These are phyloP conservation scores for Stenchaetothrips biformis DNA, from an alignment of 2,888 invertebrate species.

Conservation along the genomic window DNA sequence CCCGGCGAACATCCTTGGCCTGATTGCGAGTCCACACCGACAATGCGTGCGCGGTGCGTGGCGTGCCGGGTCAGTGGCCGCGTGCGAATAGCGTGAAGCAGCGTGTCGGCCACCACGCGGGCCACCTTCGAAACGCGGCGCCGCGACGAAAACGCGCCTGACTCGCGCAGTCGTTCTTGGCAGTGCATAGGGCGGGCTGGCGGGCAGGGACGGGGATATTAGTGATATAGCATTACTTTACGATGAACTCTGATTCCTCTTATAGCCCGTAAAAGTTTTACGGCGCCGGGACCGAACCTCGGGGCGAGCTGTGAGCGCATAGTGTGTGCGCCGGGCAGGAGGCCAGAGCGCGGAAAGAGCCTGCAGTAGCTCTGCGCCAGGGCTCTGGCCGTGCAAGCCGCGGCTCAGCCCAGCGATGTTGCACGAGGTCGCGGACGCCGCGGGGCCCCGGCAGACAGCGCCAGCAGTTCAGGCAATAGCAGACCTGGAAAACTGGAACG, in stretches of 20 bases:
- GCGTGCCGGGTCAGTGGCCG: too few relatives aligned
- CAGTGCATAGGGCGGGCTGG: not conserved
- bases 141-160: not conserved
- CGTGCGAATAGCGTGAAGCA: too few relatives aligned
- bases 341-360: not conserved
- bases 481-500: too few relatives aligned
- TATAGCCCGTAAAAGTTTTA: conserved; percentile 16
- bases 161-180: not conserved
- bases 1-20: too few relatives aligned
- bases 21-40: too few relatives aligned
- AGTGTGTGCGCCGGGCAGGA: not conserved
- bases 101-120: too few relatives aligned
- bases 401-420: too few relatives aligned
- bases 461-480: too few relatives aligned
- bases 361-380: not conserved
- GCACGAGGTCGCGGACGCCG: too few relatives aligned
- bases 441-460: too few relatives aligned
- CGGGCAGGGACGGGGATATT: not conserved
- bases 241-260: conserved; percentile 18
- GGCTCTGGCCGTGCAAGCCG: too few relatives aligned
- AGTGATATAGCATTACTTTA: conserved; percentile 19
- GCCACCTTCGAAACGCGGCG: not conserved
- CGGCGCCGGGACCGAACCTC: not conserved
- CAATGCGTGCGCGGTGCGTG: too few relatives aligned
- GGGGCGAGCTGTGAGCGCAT: not conserved